Conservation (phyloP, 1,140 invertebrate species). For the Eueides isabella region DNA sequence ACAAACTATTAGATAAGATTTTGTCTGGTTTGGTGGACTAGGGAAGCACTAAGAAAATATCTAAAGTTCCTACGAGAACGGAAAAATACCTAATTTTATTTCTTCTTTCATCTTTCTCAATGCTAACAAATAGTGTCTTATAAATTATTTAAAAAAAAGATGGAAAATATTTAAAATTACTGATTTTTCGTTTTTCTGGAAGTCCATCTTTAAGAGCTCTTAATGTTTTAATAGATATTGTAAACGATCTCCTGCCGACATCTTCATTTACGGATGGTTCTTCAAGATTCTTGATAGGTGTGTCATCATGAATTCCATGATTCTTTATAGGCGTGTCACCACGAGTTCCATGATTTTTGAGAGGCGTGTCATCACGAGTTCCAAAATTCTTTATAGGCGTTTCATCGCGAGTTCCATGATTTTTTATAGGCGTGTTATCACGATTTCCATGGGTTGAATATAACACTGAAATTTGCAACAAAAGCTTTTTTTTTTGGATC, state of each 20-base stretch:
- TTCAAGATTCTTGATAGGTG: neutral
- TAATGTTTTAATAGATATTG: conserved; percentile 15
- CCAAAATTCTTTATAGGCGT: neutral
- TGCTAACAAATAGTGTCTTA: too few species aligned
- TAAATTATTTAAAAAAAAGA: neutral
- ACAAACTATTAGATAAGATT: too few species aligned
- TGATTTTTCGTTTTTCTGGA: neutral
- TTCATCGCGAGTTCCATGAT: neutral
- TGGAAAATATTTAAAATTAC: conserved; percentile 16
- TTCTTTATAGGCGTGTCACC: too few species aligned
- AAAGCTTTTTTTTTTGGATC: neutral
- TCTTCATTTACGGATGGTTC: neutral
- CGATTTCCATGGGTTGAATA: neutral
- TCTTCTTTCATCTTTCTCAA: too few species aligned
- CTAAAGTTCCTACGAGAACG: too few species aligned
- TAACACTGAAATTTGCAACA: neutral
- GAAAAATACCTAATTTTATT: too few species aligned
- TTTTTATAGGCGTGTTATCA: neutral
- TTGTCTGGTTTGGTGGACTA: too few species aligned
- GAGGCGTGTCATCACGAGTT: neutral
- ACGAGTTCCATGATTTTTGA: neutral
- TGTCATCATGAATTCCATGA: neutral
- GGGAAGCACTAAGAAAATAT: too few species aligned
- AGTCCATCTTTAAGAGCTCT: neutral
- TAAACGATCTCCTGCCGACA: neutral